Conservation (phyloP, 2,888 invertebrate genomes). For the Noctua janthe region DNA sequence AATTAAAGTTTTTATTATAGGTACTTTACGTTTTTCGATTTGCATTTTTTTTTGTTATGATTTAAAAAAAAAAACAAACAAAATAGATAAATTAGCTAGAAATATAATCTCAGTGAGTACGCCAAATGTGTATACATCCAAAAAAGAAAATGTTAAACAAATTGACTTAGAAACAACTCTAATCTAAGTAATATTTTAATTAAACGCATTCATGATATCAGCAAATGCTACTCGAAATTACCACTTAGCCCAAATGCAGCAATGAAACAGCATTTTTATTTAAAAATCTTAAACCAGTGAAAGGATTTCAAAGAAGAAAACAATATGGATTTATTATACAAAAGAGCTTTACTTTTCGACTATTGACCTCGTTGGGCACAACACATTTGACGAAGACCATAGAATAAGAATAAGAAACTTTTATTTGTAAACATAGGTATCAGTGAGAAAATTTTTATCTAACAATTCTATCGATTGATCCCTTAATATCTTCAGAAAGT, state of each 20-base stretch:
- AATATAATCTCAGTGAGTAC: background rate
- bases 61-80: background rate
- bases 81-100: no score
- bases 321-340: slow-evolving; percentile 57
- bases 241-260: slow-evolving; percentile 40
- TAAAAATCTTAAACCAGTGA: slow-evolving; percentile 51
- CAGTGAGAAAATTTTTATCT: background rate
- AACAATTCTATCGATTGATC: background rate
- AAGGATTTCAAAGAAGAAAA: slow-evolving; percentile 56
- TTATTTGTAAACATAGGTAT: no score
- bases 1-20: slow-evolving; percentile 7
- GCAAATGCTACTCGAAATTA: slow-evolving; percentile 9
- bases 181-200: slow-evolving; percentile 19
- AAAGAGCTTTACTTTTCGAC: slow-evolving; percentile 34
- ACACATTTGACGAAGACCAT: background rate
- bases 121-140: background rate
- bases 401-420: no score
- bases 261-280: slow-evolving; percentile 47
- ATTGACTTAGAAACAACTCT: background rate
- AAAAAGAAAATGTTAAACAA: background rate
- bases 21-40: background rate
- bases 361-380: slow-evolving; percentile 8
- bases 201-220: slow-evolving; percentile 16
- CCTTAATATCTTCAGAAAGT: background rate
- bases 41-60: background rate